Conservation (phyloP, 1,140 invertebrate genomes). For the Charaxes varanes region DNA sequence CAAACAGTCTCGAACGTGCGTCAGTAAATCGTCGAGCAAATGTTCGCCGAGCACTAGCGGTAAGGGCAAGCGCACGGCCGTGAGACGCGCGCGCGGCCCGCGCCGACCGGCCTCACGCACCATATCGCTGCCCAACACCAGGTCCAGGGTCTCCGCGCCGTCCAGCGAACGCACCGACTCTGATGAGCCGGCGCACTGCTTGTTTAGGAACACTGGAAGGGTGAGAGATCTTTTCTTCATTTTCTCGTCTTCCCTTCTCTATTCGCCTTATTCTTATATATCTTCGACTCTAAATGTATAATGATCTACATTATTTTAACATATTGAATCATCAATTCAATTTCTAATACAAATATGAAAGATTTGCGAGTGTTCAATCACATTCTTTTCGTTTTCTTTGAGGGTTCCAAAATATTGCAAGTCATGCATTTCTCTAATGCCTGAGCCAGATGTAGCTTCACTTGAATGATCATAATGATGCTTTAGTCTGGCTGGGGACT, state of each 20-base stretch:
- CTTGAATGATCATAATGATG: no score
- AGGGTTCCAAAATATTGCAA: no score
- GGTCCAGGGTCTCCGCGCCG: slow-evolving; percentile 29
- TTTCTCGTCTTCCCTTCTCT: background rate
- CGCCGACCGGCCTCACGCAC: slow-evolving; percentile 14
- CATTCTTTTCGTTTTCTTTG: no score
- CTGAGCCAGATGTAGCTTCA: no score
- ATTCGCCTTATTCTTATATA: background rate
- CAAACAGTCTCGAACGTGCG: slow-evolving; percentile 37
- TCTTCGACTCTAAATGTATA: background rate
- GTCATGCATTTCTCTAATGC: no score
- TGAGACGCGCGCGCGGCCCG: slow-evolving; percentile 27
- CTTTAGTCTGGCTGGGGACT: no score
- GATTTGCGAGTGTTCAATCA: no score
- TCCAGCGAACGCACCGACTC: slow-evolving; percentile 53
- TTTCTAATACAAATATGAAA: no score
- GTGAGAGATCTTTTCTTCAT: slow-evolving; percentile 30
- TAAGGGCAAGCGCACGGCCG: slow-evolving; percentile 33
- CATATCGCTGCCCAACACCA: slow-evolving; percentile 8
- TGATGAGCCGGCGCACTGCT: slow-evolving; percentile 39
- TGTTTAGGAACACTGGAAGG: slow-evolving; percentile 33
- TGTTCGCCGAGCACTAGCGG: slow-evolving; percentile 20
- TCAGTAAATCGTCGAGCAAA: slow-evolving; percentile 26
- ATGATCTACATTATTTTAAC: no score
- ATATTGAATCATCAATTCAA: no score